phyloP scores from a whole-genome alignment of 2,113 vertebrate genomes.

The Lathamus discolor region DNA sequence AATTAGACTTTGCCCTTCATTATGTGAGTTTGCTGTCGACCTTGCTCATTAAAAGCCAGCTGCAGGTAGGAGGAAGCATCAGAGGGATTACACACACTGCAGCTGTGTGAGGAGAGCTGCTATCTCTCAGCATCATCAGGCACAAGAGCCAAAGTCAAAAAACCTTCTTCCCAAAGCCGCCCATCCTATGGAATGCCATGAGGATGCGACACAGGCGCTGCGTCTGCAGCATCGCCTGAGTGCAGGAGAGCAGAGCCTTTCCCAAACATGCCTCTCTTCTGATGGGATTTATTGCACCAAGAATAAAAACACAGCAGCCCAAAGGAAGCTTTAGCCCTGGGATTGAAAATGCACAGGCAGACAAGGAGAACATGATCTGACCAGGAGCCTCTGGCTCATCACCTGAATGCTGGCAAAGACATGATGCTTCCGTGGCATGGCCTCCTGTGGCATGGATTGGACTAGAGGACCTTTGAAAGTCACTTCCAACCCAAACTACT shows the following conservation, averaged over 20 bases:
- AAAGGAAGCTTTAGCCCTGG: neutral
- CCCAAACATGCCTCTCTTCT: neutral
- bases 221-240: fast-evolving
- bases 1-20: conserved; percentile 18
- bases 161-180: fast-evolving
- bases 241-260: neutral
- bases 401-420: neutral
- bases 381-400: neutral
- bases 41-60: neutral
- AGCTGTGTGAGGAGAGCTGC: neutral
- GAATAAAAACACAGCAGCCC: neutral
- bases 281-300: neutral
- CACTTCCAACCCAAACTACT: neutral
- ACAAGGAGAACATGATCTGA: neutral
- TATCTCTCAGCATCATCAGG: neutral
- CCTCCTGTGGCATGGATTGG: neutral
- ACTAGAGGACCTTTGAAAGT: neutral
- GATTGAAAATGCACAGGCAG: neutral
- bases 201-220: fast-evolving
- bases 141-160: neutral
- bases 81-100: neutral
- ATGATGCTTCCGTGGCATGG: neutral
- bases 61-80: conserved; percentile 26
- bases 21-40: neutral
- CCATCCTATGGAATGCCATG: fast-evolving